Base-by-base conservation (phyloP, 2,797 vertebrate genomes). In the Rhadinocentrus ornatus region DNA sequence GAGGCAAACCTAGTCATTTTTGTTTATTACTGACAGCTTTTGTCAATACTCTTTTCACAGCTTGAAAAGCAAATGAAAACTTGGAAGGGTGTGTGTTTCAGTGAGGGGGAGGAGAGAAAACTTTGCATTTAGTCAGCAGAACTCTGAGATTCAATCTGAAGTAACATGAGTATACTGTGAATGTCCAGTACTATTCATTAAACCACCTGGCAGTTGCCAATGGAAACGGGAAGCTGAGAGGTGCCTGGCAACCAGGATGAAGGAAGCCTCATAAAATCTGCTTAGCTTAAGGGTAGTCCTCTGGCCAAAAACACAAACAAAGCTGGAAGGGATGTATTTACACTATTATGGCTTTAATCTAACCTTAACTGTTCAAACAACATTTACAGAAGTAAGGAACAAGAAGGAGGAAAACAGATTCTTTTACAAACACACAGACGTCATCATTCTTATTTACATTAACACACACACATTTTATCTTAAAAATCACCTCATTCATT, bases 151-250 rank as follows among this genome's bases (percentile, higher is more conserved):
- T 74, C 81, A 88, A 90, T 84, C 80, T 77, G 76, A 85, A 90
- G 88, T 80, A 90, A 84, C 80, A 82, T 73, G 86, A 91, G 85
- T 84, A 89, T 88, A 89, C 71, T 73, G 67, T 86, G 89, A 85
- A 86, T 88, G 91, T 92, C 91, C 90, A 89, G 81, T 80, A 79
- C 91, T 86, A 89, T 92, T 91, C 85, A 92, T 92, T 90, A 92
- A 91, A 91, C 86, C 89, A 88, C 85, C 84, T 83, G 90, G 90
- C 91, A 86, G 92, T 93, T 92, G 91, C 93, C 78, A 91, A 90
- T 92, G 93, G 92, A 90, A 91, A 93, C 91, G 84, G 88, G 89
- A 93, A 92, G 90, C 93, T 89, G 88, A 91, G 89, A 93, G 90
- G 84, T 87, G 92, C 92, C 89, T 92, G 91, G 93, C 92, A 93